These are phyloP conservation scores for Gandaritis pyraliata DNA, from an alignment of 2,888 invertebrate species.

Conservation along the genomic window DNA sequence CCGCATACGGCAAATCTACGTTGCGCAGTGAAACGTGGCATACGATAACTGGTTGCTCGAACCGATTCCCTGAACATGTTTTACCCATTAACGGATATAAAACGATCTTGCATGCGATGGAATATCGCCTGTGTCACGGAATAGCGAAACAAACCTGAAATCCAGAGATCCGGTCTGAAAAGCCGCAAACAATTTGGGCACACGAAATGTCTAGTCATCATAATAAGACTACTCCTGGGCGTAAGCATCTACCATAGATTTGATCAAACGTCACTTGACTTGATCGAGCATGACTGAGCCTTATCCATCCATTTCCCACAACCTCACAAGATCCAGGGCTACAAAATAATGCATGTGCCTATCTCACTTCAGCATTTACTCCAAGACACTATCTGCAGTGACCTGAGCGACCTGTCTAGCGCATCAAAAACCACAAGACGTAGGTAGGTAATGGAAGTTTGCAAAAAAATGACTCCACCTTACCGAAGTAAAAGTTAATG, in stretches of 20 bases:
- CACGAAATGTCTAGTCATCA: no score
- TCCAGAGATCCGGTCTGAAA: neutral
- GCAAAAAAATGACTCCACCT: neutral
- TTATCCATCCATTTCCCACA: no score
- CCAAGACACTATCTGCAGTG: neutral
- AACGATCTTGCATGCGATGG: neutral
- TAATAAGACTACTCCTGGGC: no score
- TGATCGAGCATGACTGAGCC: no score
- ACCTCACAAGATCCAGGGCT: no score
- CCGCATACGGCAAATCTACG: neutral
- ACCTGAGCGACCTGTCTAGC: neutral
- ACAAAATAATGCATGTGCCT: no score
- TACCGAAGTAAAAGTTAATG: no score
- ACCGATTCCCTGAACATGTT: constrained; percentile 11
- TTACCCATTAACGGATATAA: constrained; percentile 14
- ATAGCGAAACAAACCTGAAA: neutral
- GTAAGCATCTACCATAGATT: no score
- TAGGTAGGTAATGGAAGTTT: neutral
- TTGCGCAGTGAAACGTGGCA: neutral
- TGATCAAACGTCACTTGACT: no score
- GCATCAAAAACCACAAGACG: neutral
- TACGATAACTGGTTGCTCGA: constrained; percentile 4
- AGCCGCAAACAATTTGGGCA: no score
- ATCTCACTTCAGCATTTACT: no score
- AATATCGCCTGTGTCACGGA: neutral